These are phyloP conservation scores for Bactericera cockerelli DNA, from an alignment of 1,140 invertebrate genomes.

Conservation along the genomic window DNA sequence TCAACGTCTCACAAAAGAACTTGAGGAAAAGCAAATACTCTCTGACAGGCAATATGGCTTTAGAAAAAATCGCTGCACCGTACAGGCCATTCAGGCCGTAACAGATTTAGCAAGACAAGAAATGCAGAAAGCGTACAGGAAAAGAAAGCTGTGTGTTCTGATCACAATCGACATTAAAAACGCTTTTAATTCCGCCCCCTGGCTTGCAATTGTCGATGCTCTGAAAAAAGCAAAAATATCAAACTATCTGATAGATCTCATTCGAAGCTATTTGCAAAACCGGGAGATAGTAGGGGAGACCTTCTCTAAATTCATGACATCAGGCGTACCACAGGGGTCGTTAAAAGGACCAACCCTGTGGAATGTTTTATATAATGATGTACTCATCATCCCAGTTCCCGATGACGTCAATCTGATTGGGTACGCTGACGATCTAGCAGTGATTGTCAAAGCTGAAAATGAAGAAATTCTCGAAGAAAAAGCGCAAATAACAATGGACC, in stretches of 20 bases:
- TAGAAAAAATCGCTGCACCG: background rate
- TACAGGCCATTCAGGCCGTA: background rate
- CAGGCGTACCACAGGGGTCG: constrained; percentile 1
- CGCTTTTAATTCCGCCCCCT: background rate
- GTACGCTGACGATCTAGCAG: constrained; percentile 7
- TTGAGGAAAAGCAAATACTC: background rate
- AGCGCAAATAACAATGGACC: background rate
- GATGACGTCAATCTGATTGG: background rate
- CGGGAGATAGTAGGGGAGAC: background rate
- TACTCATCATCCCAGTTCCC: background rate
- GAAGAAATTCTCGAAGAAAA: background rate
- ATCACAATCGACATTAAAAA: background rate
- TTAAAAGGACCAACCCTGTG: too few species aligned
- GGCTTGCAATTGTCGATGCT: background rate
- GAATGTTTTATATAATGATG: background rate
- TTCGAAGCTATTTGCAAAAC: background rate
- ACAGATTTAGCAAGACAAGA: background rate
- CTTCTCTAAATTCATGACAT: too few species aligned
- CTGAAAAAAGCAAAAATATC: background rate
- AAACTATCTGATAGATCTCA: background rate
- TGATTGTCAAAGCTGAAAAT: background rate
- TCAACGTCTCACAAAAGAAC: background rate
- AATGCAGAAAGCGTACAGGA: background rate
- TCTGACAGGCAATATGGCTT: constrained; percentile 4
- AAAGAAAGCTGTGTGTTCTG: background rate